Evolutionary conservation across 1,140 invertebrate species (phyloP), one percentile per base, ranked within the genome.

Genomic region (Trichonephila inaurata): DNA sequence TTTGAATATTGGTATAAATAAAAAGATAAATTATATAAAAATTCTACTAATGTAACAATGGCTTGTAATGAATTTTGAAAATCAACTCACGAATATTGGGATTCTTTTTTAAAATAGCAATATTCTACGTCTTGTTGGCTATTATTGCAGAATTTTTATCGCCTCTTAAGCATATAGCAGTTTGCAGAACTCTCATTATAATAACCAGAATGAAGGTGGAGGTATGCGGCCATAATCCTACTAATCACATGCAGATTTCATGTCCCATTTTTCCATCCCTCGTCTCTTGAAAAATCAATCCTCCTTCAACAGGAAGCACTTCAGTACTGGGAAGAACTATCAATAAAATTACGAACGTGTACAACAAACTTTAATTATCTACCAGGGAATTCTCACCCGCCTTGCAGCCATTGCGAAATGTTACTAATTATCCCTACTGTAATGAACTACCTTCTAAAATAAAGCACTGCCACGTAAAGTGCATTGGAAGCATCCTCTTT

Each of bases 301-400:
- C 21, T 12, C 8, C 82, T 77, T 40, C 51, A 83, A 51, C 21
- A n/a, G 82, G 51, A n/a, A 77, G 18, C n/a, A 33, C 72, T 40
- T 18, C 28, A 8, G 28, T 40, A 6, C 72, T 18, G 18, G 28
- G 33, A 77, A 77, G 61, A 88, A 88, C 86, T 88, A 88, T 88
- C 86, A 88, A 88, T 88, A 88, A 88, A 88, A 88, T 88, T 88
- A 64, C 16, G 61, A 88, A 88, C 86, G 60, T 64, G 61, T 88
- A 61, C 64, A 88, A 64, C 86, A 88, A 88, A 88, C 86, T 88
- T 88, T 88, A 88, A 88, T 88, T 88, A 88, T 64, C 24, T 88
- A 40, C 86, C 61, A 2, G 86, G 86, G 86, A 88, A 88, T 88
- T 88, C 86, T 40, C 62, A 3, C 62, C 19, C 62, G 21, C 24